Evolutionary conservation across 2,797 vertebrate species (phyloP), one percentile per base, ranked within the genome.

Genomic region (Fistularia commersonii): DNA sequence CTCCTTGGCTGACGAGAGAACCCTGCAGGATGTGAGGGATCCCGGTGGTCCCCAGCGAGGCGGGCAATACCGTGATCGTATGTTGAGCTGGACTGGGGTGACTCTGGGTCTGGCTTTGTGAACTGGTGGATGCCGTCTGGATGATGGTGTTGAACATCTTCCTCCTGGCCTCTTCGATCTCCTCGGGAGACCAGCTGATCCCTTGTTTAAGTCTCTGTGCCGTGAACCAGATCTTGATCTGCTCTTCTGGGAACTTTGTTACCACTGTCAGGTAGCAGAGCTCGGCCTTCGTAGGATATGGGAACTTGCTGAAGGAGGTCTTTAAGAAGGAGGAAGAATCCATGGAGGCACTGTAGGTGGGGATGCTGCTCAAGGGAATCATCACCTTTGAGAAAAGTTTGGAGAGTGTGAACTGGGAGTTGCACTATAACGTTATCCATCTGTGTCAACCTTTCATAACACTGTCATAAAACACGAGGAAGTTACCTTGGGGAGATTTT

Each of bases 81-180:
- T 89, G 91, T 8, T 89, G 90, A 31, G 88, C 57, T 0, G 70
- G 59, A 57, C 57, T 69, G 35, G 80, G 80, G 80, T 93, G 87
- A 88, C 90, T 72, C 76, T 94, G 74, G 77, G 89, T 76, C 83
- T 93, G 86, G 51, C 59, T 73, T 2, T 88, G 83, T 3, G 83
- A 62, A 73, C 87, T 80, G 15, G 92, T 86, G 0, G 95, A 93
- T 10, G 94, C 90, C 0, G 94, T 94, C 83, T 99, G 97, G 66
- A 99, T 98, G 60, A 99, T 94, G 0, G 96, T 98, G 80, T 95
- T 99, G 81, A 99, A 99, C 97, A 99, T 98, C 82, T 99, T 98
- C 60, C 96, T 93, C 71, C 96, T 88, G 23, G 97, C 95, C 14
- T 99, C 97, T 76, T 99, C 97, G 0, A 99, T 99, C 85, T 98